Evolutionary conservation across 2,797 vertebrate species (phyloP), one percentile per base, ranked within the genome.

Genomic region (Fistularia commersonii): DNA sequence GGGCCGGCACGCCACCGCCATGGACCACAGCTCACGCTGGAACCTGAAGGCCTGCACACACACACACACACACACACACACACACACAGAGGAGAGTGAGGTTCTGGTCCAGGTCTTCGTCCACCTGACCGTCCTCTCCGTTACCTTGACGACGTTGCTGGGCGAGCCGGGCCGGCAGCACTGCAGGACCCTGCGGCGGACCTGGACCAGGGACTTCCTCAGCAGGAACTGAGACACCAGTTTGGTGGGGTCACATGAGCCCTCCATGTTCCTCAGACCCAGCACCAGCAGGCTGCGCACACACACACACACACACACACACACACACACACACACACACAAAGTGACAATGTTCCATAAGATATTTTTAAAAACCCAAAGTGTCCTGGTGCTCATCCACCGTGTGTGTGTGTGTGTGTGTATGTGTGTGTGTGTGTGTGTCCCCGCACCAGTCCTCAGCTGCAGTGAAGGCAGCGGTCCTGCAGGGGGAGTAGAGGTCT

Each of bases 151-250:
- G n/a, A n/a, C n/a, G n/a, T n/a, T n/a, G n/a, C n/a, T n/a, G n/a
- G n/a, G n/a, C n/a, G n/a, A n/a, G n/a, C n/a, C n/a, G n/a, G n/a
- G n/a, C n/a, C n/a, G n/a, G n/a, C n/a, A n/a, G n/a, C n/a, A n/a
- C n/a, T n/a, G n/a, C n/a, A n/a, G n/a, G n/a, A n/a, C n/a, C n/a
- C n/a, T n/a, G n/a, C n/a, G n/a, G n/a, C n/a, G n/a, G n/a, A n/a
- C n/a, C n/a, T n/a, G n/a, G n/a, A n/a, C n/a, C n/a, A n/a, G n/a
- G n/a, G n/a, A n/a, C n/a, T n/a, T n/a, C n/a, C n/a, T n/a, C n/a
- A n/a, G n/a, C 77, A 98, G n/a, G 97, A 95, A 3, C 84, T 98
- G 74, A 94, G 93, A 58, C 92, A 95, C 75, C n/a, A n/a, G n/a
- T n/a, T 93, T 98, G 47, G 90, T 92, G 64, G 91, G 89, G 1